phyloP scores from a whole-genome alignment of 1,140 invertebrate species.

The Diachasma alloeum region DNA sequence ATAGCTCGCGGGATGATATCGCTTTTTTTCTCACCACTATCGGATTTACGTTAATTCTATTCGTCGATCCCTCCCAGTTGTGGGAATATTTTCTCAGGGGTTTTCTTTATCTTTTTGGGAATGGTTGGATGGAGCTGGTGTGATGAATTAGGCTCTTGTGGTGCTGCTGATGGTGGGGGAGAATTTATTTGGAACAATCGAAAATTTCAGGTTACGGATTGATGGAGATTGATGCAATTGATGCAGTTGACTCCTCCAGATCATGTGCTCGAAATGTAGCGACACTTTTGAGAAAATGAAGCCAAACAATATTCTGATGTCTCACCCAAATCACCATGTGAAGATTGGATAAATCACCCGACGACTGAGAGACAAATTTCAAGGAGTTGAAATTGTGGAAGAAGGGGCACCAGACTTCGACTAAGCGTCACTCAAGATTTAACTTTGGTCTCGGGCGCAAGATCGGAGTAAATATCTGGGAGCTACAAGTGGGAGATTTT shows the following conservation, averaged over 20 bases:
- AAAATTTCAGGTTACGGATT: background rate
- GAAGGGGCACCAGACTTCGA: slow-evolving; percentile 7
- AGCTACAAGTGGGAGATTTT: slow-evolving; percentile 62
- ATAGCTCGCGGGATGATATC: background rate
- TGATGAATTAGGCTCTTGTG: background rate
- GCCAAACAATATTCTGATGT: no score
- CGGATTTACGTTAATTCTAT: slow-evolving; percentile 25
- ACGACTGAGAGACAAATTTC: background rate
- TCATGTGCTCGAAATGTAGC: no score
- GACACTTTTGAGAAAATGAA: no score
- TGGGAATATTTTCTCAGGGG: slow-evolving; percentile 1
- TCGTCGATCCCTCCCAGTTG: slow-evolving; percentile 14
- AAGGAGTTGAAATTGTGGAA: background rate
- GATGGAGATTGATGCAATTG: background rate
- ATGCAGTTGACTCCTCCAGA: no score
- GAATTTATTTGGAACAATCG: background rate
- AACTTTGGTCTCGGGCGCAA: slow-evolving; percentile 39
- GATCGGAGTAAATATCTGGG: slow-evolving; percentile 57
- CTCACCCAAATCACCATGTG: no score
- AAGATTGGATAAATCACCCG: no score
- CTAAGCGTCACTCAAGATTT: slow-evolving; percentile 55
- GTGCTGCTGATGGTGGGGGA: no score
- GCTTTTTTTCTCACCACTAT: slow-evolving; percentile 2
- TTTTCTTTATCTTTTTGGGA: slow-evolving; percentile 19
- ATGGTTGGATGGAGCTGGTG: background rate